These are phyloP conservation scores for Andrena hattorfiana DNA, from an alignment of 2,888 invertebrate genomes.

Conservation along the genomic window DNA sequence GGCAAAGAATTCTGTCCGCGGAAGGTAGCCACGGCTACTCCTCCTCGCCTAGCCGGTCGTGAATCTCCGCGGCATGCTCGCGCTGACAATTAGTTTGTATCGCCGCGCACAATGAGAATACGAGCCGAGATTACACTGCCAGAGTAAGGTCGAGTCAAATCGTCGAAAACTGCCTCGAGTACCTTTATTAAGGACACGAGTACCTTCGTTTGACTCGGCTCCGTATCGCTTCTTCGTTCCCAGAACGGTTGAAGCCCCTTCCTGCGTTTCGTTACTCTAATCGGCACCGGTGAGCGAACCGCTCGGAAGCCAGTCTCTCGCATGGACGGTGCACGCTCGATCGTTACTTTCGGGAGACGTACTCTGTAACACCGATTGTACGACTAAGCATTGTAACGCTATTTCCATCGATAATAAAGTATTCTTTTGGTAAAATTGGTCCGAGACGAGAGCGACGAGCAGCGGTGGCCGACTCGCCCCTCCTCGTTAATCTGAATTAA, in stretches of 20 bases:
- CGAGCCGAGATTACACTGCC: conserved; percentile 9
- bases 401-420: conserved; percentile 80
- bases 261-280: not conserved
- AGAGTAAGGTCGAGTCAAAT: conserved; percentile 15
- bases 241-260: not conserved
- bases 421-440: conserved; percentile 76
- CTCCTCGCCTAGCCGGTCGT: not conserved
- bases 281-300: not conserved
- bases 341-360: conserved; percentile 49
- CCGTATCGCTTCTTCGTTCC: not conserved
- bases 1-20: not conserved
- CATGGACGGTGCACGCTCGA: conserved; percentile 3
- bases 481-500: not conserved
- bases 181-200: not conserved
- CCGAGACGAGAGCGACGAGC: not conserved
- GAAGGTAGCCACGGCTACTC: not conserved
- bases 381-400: conserved; percentile 76
- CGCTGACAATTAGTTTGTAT: conserved; percentile 5
- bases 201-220: not conserved
- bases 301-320: conserved; percentile 9
- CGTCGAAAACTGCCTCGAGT: not conserved
- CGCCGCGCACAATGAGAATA: conserved; percentile 6
- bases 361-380: conserved; percentile 72
- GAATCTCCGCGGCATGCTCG: conserved; percentile 17
- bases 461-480: not conserved